These are phyloP conservation scores for Sericinus montela DNA, from an alignment of 2,888 invertebrate species.

Conservation along the genomic window DNA sequence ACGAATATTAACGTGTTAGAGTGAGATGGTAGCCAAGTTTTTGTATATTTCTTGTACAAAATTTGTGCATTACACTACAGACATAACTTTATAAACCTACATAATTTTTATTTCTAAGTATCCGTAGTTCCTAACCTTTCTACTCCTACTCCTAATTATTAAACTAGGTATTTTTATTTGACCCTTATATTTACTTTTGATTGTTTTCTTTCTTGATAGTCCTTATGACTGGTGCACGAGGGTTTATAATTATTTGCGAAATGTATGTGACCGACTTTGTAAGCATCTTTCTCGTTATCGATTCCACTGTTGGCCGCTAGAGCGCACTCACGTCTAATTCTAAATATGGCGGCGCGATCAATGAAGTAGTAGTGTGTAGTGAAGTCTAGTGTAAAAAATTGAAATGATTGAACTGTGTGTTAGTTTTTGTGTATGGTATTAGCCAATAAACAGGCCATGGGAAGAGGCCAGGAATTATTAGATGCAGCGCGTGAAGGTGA, in stretches of 20 bases:
- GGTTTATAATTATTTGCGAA: too few relatives aligned
- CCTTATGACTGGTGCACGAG: too few relatives aligned
- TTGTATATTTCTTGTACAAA: too few relatives aligned
- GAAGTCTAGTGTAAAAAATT: conserved; percentile 74
- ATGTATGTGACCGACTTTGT: conserved; percentile 15
- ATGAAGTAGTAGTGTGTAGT: conserved; percentile 82
- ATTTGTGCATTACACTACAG: too few relatives aligned
- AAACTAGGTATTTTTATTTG: too few relatives aligned
- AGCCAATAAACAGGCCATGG: conserved; percentile 84
- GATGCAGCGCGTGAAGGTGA: conserved; percentile 97
- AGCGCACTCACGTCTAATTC: conserved; percentile 68
- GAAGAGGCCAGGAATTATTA: conserved; percentile 97
- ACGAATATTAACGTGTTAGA: neutral
- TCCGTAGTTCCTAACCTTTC: too few relatives aligned
- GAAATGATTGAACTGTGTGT: conserved; percentile 66
- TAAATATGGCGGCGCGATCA: conserved; percentile 88
- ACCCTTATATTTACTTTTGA: too few relatives aligned
- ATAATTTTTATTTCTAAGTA: too few relatives aligned
- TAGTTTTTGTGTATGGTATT: conserved; percentile 68
- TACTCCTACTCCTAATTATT: too few relatives aligned
- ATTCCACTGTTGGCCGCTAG: conserved; percentile 65
- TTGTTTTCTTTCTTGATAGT: too few relatives aligned
- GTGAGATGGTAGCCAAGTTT: neutral
- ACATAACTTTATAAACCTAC: too few relatives aligned
- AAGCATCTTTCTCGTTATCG: conserved; percentile 44